A percentile compares a stretch with the other conserved stretches of the same genome.
Evolutionary conservation across 2,888 invertebrate species (phyloP).

Genomic region (Cabera pusaria): DNA sequence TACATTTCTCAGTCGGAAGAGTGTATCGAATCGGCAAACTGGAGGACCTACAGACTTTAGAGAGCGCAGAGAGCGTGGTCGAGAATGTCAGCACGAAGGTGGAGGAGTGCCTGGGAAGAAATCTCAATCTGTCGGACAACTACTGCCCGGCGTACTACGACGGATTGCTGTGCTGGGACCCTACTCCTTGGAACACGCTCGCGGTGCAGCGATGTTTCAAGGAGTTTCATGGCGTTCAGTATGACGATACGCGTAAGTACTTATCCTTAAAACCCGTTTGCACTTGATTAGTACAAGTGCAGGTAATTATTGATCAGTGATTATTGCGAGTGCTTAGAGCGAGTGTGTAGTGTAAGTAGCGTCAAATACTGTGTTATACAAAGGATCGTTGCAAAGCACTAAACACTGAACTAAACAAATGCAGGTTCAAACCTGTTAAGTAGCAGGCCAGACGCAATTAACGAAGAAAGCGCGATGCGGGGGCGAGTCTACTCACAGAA

Average conservation of each 20-base stretch:
- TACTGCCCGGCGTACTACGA: constrained; percentile 89
- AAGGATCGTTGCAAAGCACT: too few relatives aligned
- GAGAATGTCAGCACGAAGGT: constrained; percentile 63
- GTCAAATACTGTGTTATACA: too few relatives aligned
- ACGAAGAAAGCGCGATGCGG: too few relatives aligned
- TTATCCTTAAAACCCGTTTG: too few relatives aligned
- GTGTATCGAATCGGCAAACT: constrained; percentile 58
- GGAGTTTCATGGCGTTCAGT: constrained; percentile 89
- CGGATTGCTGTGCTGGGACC: constrained; percentile 92
- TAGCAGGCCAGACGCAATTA: too few relatives aligned
- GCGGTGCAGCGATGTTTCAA: constrained; percentile 91
- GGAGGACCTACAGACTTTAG: constrained; percentile 75
- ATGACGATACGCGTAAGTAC: constrained; percentile 92
- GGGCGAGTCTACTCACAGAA: too few relatives aligned
- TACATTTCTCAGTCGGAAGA: constrained; percentile 45
- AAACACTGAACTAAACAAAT: too few relatives aligned
- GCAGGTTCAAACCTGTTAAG: too few relatives aligned
- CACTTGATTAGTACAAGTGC: too few relatives aligned
- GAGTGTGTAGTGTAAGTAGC: too few relatives aligned
- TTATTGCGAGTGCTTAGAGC: too few relatives aligned
- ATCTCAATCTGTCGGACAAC: constrained; percentile 49
- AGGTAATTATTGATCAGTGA: too few relatives aligned
- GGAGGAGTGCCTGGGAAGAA: constrained; percentile 62
- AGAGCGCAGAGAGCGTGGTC: constrained; percentile 57
- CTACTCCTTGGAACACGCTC: constrained; percentile 86